These are phyloP conservation scores for Lacerta bilineata DNA, from an alignment of 2,797 vertebrate species.

Conservation along the genomic window DNA sequence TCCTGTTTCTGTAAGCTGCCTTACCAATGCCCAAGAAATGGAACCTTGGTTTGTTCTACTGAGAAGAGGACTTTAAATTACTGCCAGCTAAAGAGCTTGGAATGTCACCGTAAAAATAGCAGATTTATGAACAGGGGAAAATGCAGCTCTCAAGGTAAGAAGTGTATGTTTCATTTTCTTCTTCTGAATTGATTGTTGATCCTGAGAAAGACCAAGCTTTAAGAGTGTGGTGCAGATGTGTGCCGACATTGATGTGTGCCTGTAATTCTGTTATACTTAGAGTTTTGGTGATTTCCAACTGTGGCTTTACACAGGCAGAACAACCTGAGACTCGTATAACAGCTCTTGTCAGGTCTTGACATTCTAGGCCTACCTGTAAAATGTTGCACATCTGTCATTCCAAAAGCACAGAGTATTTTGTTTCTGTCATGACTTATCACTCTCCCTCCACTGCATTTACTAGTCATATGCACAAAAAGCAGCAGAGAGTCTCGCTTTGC, in stretches of 20 bases:
- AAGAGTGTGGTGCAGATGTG: not conserved
- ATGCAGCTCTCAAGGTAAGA: constrained; percentile 72
- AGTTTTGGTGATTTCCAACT: no score
- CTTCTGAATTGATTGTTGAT: not conserved
- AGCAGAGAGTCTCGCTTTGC: no score
- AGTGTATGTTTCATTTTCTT: not conserved
- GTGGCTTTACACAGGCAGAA: no score
- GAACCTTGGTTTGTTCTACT: constrained; percentile 77
- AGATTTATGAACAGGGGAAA: constrained; percentile 77
- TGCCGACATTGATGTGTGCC: constrained; percentile 23
- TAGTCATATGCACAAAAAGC: no score
- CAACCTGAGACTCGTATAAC: no score
- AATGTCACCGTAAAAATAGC: constrained; percentile 75
- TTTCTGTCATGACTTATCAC: no score
- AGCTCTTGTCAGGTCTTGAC: no score
- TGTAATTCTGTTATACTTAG: not conserved
- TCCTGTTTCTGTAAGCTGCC: constrained; percentile 89
- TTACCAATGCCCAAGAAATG: constrained; percentile 85
- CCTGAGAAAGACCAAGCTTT: not conserved
- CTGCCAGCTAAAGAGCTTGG: constrained; percentile 89
- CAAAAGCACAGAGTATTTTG: no score
- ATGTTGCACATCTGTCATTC: no score
- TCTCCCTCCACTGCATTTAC: no score
- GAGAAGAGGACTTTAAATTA: constrained; percentile 79
- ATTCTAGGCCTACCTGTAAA: no score